Conservation (phyloP, 2,797 vertebrate genomes). For the Pteropus rufus region DNA sequence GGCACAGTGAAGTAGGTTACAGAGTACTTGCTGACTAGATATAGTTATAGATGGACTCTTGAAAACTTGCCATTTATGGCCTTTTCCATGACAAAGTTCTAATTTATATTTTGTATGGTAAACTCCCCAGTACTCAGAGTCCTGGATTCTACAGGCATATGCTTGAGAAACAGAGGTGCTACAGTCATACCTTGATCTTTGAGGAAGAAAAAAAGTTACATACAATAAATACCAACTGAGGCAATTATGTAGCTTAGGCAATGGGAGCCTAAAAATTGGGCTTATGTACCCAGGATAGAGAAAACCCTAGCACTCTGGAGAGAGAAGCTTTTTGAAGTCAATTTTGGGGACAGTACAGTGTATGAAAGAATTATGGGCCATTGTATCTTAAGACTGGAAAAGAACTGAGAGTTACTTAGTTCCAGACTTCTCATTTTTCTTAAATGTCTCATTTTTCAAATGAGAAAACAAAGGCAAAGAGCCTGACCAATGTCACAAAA, state of each 20-base stretch:
- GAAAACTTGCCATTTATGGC: not conserved
- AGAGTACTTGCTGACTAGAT: not conserved
- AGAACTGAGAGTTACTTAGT: not conserved
- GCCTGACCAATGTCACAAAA: not conserved
- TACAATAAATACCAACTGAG: not conserved
- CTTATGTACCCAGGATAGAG: not conserved
- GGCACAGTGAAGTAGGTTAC: not conserved
- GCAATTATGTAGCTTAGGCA: not conserved
- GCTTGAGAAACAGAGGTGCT: not conserved
- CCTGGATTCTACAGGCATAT: not conserved
- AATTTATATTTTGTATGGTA: not conserved
- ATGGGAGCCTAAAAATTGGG: not conserved
- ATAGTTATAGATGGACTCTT: not conserved
- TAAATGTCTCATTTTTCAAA: not conserved
- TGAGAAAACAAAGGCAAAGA: not conserved
- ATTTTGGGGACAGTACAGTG: not conserved
- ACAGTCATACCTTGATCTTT: not conserved
- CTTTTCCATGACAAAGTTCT: not conserved
- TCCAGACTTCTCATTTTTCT: not conserved
- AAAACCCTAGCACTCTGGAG: not conserved
- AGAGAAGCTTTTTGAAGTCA: not conserved
- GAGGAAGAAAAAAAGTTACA: not conserved
- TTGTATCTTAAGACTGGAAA: not conserved
- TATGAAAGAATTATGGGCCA: not conserved
- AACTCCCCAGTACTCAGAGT: not conserved